These are phyloP conservation scores for Rhinogobio ventralis DNA, from an alignment of 2,797 vertebrate genomes.

Conservation along the genomic window DNA sequence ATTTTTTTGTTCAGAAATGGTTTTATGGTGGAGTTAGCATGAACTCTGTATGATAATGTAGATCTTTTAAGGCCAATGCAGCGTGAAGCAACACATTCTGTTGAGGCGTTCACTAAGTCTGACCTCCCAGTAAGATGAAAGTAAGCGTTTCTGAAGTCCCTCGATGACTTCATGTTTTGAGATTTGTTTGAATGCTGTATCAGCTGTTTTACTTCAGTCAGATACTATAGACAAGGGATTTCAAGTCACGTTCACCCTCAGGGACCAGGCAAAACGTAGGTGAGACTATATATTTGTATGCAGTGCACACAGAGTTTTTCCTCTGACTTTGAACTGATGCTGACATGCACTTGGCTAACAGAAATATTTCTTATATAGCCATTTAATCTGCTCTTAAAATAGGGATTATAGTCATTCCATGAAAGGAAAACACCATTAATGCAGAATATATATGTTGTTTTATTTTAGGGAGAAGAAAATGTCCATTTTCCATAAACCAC, in stretches of 20 bases:
- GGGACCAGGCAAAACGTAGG: background rate
- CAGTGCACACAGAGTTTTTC: background rate
- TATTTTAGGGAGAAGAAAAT: slow-evolving; percentile 67
- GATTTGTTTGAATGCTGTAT: slow-evolving; percentile 18
- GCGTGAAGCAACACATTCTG: background rate
- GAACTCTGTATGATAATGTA: slow-evolving; percentile 48
- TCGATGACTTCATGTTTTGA: slow-evolving; percentile 40
- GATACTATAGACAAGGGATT: background rate
- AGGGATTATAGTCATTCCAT: slow-evolving; percentile 47
- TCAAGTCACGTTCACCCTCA: background rate
- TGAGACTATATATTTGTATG: background rate
- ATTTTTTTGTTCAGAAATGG: background rate
- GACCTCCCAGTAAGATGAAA: slow-evolving; percentile 46
- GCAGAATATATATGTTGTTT: slow-evolving; percentile 55
- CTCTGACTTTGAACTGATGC: slow-evolving; percentile 2
- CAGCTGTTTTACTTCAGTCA: slow-evolving; percentile 33
- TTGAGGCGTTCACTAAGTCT: background rate
- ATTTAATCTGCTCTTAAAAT: slow-evolving; percentile 50
- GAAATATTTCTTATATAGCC: slow-evolving; percentile 44
- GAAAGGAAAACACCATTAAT: slow-evolving; percentile 68
- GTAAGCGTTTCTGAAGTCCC: slow-evolving; percentile 43
- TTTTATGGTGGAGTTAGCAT: slow-evolving; percentile 23
- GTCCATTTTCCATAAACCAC: slow-evolving; percentile 67
- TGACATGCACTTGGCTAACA: slow-evolving; percentile 48
- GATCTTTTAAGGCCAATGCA: slow-evolving; percentile 20